These are phyloP conservation scores for Parnassius mnemosyne DNA, from an alignment of 2,888 invertebrate species.

Conservation along the genomic window DNA sequence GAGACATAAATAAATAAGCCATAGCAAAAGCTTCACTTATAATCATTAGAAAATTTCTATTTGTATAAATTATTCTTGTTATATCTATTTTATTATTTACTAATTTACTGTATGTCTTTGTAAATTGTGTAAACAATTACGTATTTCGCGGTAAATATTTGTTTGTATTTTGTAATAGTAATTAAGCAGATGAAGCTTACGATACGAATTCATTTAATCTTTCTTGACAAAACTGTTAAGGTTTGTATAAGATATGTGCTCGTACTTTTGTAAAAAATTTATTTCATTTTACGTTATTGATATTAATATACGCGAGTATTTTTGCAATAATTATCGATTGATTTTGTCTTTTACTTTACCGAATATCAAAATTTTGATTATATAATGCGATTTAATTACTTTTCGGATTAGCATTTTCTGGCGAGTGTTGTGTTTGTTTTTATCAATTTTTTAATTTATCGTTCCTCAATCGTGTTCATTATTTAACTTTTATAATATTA, in stretches of 20 bases:
- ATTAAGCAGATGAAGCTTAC: constrained; percentile 14
- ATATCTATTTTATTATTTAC: not conserved
- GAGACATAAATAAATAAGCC: constrained; percentile 8
- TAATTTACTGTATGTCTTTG: not conserved
- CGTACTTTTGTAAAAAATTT: constrained; percentile 26
- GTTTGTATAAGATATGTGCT: constrained; percentile 33
- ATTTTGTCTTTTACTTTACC: too few species aligned
- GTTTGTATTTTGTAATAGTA: constrained; percentile 3
- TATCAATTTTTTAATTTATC: too few species aligned
- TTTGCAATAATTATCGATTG: too few species aligned
- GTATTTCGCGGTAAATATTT: not conserved
- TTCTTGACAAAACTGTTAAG: constrained; percentile 63
- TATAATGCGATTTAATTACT: too few species aligned
- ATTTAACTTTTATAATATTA: too few species aligned
- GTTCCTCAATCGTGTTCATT: too few species aligned
- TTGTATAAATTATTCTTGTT: not conserved
- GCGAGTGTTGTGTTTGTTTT: too few species aligned
- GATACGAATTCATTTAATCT: constrained; percentile 20
- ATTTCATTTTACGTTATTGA: not conserved
- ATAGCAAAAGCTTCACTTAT: constrained; percentile 10
- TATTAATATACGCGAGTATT: not conserved
- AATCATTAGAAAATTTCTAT: constrained; percentile 9
- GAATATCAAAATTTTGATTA: too few species aligned
- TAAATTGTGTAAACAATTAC: not conserved
- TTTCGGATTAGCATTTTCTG: too few species aligned